phyloP scores from a whole-genome alignment of 2,797 vertebrate species.

The Chromobotia macracanthus region DNA sequence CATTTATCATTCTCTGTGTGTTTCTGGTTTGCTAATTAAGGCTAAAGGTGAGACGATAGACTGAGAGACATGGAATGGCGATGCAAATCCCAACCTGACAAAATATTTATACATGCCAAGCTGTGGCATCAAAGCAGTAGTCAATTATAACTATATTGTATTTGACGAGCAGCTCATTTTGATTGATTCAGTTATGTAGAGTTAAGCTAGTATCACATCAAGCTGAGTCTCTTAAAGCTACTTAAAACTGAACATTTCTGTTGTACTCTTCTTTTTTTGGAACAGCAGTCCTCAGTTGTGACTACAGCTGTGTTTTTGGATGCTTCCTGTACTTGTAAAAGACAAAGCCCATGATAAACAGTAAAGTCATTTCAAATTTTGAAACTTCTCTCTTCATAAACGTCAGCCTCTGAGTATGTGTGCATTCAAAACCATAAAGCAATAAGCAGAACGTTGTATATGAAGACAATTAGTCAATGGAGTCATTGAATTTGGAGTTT shows the following conservation, averaged over 20 bases:
- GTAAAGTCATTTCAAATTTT: neutral
- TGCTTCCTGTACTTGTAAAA: neutral
- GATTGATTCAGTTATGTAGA: neutral
- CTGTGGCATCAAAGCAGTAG: neutral
- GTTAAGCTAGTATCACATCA: neutral
- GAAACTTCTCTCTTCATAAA: neutral
- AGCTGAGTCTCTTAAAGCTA: too few relatives aligned
- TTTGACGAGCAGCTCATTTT: neutral
- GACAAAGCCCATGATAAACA: too few relatives aligned
- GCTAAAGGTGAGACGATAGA: constrained; percentile 63
- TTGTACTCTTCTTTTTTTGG: too few relatives aligned
- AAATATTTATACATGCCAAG: constrained; percentile 44
- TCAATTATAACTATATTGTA: neutral
- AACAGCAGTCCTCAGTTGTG: neutral
- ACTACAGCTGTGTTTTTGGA: neutral
- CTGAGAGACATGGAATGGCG: constrained; percentile 37
- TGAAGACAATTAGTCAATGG: too few relatives aligned
- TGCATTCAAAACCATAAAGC: neutral
- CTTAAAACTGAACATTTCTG: too few relatives aligned
- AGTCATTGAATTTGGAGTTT: too few relatives aligned
- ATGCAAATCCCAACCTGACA: constrained; percentile 27
- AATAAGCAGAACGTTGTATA: too few relatives aligned
- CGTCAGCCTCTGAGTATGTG: neutral
- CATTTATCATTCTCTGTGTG: constrained; percentile 53
- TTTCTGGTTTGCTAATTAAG: constrained; percentile 65